Evolutionary conservation across 1,140 invertebrate genomes (phyloP), one percentile per base, ranked within the genome.

Genomic region (Phymastichus coffea): DNA sequence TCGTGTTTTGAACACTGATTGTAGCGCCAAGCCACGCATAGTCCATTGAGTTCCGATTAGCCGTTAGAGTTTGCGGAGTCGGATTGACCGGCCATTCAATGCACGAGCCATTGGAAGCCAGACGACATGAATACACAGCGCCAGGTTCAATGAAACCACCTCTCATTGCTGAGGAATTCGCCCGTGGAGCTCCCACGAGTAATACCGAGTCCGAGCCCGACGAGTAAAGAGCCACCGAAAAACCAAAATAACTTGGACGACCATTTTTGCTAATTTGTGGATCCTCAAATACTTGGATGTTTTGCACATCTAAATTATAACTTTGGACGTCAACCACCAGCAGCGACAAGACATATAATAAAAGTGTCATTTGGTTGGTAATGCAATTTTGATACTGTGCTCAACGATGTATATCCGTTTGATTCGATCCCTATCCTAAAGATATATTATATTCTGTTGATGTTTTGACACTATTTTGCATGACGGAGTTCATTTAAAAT

Each of bases 191-290:
- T 25, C 73, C 72, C 0, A 72, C 57, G 37, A 75, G 43, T 7
- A 75, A 23, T 9, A 63, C 12, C 2, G 65, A 55, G 52, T 65
- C 53, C 7, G 51, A 53, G 4, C 23, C 23, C 17, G 19, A 10
- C 7, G 33, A 28, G 22, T 71, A 73, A 15, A 74, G 30, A 17
- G 67, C 70, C 4, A 70, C 59, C 2, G 72, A 66, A 28, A 52
- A 74, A 22, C 73, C 72, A 22, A 75, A 75, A 19, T 74, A 75
- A 61, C 62, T 75, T 49, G 20, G 66, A 20, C 10, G 40, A 19
- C 12, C 7, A 33, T 26, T 8, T 17, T 41, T 43, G 8, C 17
- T 3, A n/a, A 61, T 33, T 26, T 22, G 35, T 4, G 72, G 70
- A 61, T 66, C 35, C 17, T 22, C 25, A 38, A 69, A 72, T 12